A percentile compares a stretch with the other conserved stretches of the same genome.
These are phyloP conservation scores for Lochmaea crataegi DNA, from an alignment of 2,888 invertebrate genomes.

Conservation along the genomic window DNA sequence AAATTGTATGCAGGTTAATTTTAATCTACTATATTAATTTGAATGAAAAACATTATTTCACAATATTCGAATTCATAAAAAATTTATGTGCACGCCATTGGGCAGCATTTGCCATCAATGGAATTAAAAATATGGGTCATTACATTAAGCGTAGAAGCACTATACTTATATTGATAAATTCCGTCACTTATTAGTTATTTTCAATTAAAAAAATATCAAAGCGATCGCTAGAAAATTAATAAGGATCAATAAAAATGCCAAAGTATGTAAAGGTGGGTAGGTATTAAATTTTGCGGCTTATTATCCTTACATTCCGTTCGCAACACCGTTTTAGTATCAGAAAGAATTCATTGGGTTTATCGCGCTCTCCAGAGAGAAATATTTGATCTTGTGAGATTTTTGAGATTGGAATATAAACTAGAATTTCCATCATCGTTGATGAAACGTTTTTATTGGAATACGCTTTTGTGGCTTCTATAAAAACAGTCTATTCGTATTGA, in stretches of 20 bases:
- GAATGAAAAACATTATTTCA: no score
- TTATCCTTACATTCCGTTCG: constrained; percentile 27
- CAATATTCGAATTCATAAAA: no score
- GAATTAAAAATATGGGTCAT: no score
- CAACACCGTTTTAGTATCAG: constrained; percentile 23
- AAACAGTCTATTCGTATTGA: background rate
- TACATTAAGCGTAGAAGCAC: no score
- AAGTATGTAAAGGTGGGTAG: constrained; percentile 1
- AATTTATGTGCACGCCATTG: no score
- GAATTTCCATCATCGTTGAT: background rate
- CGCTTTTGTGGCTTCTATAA: no score
- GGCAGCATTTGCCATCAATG: no score
- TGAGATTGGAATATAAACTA: constrained; percentile 5
- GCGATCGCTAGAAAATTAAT: background rate
- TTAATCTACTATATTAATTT: no score
- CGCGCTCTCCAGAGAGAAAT: constrained; percentile 9
- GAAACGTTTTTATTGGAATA: background rate
- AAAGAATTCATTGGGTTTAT: constrained; percentile 21
- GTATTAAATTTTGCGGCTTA: constrained; percentile 30
- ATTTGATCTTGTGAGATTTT: constrained; percentile 9
- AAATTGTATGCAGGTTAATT: no score
- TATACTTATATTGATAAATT: background rate
- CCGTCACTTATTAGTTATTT: background rate
- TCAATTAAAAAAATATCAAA: background rate
- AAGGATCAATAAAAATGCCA: background rate